phyloP scores from a whole-genome alignment of 2,113 vertebrate genomes.

The Pogona vitticeps region DNA sequence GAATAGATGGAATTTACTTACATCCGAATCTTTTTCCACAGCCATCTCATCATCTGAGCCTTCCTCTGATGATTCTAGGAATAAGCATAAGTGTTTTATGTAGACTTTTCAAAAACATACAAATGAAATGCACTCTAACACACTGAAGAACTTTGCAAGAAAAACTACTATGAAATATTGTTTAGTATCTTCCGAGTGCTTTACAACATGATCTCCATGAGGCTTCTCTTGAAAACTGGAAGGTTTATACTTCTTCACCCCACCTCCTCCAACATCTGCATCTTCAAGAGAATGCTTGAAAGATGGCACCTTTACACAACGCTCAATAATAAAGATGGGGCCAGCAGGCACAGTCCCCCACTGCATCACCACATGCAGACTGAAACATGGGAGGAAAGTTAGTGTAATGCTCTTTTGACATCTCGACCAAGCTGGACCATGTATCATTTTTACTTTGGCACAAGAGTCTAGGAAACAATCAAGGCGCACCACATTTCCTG shows the following conservation, averaged over 20 bases:
- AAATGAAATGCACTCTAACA: not conserved
- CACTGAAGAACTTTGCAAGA: not conserved
- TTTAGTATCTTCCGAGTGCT: not conserved
- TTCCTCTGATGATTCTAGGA: conserved; percentile 80
- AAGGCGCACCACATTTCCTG: not conserved
- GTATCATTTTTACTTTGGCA: not conserved
- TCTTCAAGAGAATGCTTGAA: not conserved
- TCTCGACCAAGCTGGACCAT: not conserved
- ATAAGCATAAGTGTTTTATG: conserved; percentile 32
- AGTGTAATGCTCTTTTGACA: not conserved
- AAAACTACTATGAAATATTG: conserved; percentile 2
- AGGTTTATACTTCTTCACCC: not conserved
- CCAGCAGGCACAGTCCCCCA: not conserved
- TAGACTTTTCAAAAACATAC: not conserved
- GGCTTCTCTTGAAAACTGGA: too few species aligned
- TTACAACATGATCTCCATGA: not conserved
- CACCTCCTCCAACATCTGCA: not conserved
- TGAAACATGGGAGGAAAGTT: not conserved
- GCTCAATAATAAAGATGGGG: too few species aligned
- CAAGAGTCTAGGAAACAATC: not conserved
- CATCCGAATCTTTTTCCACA: conserved; percentile 81
- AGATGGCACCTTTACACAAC: not conserved
- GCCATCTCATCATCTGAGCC: conserved; percentile 80
- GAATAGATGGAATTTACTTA: conserved; percentile 66
- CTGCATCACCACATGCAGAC: not conserved